Conservation (phyloP, 1,140 invertebrate genomes). For the Fopius arisanus region DNA sequence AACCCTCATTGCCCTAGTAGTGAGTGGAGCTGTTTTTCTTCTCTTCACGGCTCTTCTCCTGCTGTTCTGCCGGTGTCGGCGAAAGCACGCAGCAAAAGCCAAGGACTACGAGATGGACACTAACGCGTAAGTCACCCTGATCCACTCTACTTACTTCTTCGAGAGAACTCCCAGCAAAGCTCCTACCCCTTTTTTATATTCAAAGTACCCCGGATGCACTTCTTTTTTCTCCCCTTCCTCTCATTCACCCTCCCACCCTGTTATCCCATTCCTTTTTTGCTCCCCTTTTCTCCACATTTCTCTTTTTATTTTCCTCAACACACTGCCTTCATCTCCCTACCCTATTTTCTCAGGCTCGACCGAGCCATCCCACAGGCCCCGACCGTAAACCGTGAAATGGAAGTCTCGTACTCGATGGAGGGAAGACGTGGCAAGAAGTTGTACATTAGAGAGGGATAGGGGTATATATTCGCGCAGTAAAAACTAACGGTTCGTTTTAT, state of each 20-base stretch:
- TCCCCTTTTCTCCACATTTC: slow-evolving; percentile 1
- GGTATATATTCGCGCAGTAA: background rate
- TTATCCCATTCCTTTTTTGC: background rate
- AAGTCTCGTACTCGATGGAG: slow-evolving; percentile 40
- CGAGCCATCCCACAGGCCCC: slow-evolving; percentile 33
- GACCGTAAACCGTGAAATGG: slow-evolving; percentile 52
- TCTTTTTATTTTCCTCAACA: slow-evolving; percentile 23
- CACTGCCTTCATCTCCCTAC: slow-evolving; percentile 14
- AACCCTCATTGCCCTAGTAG: slow-evolving; percentile 81
- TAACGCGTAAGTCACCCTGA: slow-evolving; percentile 63
- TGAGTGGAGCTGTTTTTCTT: slow-evolving; percentile 82
- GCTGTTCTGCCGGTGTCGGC: slow-evolving; percentile 87
- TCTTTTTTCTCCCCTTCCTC: background rate
- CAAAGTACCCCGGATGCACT: slow-evolving; percentile 26
- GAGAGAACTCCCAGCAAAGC: background rate
- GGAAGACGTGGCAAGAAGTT: slow-evolving; percentile 33
- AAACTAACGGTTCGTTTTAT: background rate
- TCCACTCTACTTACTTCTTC: background rate
- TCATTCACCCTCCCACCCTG: background rate
- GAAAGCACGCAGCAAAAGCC: slow-evolving; percentile 82
- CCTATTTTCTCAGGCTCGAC: slow-evolving; percentile 26
- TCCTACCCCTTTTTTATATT: slow-evolving; percentile 25
- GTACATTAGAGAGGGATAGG: background rate
- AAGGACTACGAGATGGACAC: slow-evolving; percentile 93
- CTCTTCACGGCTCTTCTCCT: slow-evolving; percentile 79